Conservation (phyloP, 2,113 vertebrate species). For the Thymallus thymallus region DNA sequence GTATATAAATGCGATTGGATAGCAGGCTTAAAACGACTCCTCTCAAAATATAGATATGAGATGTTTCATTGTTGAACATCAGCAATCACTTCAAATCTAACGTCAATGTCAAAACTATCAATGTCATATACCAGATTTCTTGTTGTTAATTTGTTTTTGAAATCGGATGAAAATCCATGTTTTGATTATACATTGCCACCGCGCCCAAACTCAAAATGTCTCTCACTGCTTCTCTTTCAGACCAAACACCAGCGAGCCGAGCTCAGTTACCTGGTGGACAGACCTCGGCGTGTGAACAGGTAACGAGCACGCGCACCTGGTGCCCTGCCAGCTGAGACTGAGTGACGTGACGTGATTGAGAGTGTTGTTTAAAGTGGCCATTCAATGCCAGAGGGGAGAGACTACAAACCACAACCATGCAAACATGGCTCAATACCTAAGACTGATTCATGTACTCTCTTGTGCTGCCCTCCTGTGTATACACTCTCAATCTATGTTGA, state of each 20-base stretch:
- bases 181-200: not conserved
- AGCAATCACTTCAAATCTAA: not conserved
- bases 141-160: not conserved
- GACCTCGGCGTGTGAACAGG: slow-evolving; percentile 97
- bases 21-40: not conserved
- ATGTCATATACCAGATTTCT: not conserved
- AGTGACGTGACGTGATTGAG: not conserved
- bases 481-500: not conserved
- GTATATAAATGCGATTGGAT: no score
- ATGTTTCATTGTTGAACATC: not conserved
- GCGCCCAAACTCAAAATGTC: not conserved
- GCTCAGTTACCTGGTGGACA: slow-evolving; percentile 97
- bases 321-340: not conserved
- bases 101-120: not conserved
- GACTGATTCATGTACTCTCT: not conserved
- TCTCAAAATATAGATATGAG: not conserved
- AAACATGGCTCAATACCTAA: not conserved
- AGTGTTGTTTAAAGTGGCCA: not conserved
- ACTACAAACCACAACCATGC: not conserved
- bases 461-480: not conserved
- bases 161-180: not conserved
- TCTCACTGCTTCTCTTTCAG: slow-evolving; percentile 77
- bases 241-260: slow-evolving; percentile 95
- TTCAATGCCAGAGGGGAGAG: not conserved
- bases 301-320: slow-evolving; percentile 60